Conservation (phyloP, 2,888 invertebrate genomes). For the Catocala nupta region DNA sequence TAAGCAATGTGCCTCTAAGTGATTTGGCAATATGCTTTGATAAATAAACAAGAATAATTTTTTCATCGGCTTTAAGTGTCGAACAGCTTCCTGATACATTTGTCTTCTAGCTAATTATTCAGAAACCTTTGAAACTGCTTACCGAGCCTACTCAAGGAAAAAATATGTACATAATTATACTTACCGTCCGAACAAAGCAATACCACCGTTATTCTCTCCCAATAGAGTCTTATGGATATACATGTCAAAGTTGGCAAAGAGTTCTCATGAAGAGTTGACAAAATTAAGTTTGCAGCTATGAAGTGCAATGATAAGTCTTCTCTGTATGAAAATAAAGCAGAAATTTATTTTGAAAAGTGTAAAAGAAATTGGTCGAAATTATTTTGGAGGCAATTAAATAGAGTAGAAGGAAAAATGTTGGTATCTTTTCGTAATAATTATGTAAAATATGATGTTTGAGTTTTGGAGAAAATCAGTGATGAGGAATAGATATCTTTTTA, state of each 20-base stretch:
- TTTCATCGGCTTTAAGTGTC: constrained; percentile 1
- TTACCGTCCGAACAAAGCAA: constrained; percentile 16
- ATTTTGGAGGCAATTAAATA: constrained; percentile 51
- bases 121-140: constrained; percentile 47
- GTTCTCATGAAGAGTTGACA: constrained; percentile 22
- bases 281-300: constrained; percentile 20
- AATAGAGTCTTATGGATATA: constrained; percentile 13
- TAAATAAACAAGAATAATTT: neutral
- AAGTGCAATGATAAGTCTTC: constrained; percentile 27
- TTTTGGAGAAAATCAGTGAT: constrained; percentile 30
- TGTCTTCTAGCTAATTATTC: constrained; percentile 50
- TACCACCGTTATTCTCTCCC: constrained; percentile 22
- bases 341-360: constrained; percentile 18
- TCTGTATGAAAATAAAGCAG: constrained; percentile 25
- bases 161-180: constrained; percentile 19
- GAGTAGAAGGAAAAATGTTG: constrained; percentile 41
- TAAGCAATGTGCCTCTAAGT: too few relatives aligned
- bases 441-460: constrained; percentile 45
- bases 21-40: too few relatives aligned
- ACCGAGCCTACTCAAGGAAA: constrained; percentile 48
- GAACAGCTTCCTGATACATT: constrained; percentile 37
- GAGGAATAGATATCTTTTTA: constrained; percentile 16
- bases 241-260: constrained; percentile 32
- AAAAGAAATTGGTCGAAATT: constrained; percentile 21
- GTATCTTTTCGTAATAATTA: constrained; percentile 50